Conservation (phyloP, 2,888 invertebrate genomes). For the Lacanobia wlatinum region DNA sequence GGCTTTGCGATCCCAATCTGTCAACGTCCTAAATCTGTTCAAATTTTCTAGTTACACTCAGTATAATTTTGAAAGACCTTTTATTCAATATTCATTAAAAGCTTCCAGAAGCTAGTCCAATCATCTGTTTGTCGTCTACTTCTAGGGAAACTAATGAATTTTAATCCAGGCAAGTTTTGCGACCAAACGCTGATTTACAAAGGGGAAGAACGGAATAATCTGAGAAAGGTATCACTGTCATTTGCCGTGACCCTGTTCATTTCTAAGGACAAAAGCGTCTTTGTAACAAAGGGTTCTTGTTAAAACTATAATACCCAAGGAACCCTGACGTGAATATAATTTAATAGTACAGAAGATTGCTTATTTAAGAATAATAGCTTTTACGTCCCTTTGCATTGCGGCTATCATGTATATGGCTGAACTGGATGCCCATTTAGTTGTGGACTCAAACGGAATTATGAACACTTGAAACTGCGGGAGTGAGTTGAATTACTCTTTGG, state of each 20-base stretch:
- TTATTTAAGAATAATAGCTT: constrained; percentile 53
- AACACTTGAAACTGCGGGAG: constrained; percentile 43
- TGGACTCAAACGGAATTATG: constrained; percentile 47
- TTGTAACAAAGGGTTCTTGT: constrained; percentile 54
- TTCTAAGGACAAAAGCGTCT: constrained; percentile 51
- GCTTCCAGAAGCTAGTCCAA: constrained; percentile 1
- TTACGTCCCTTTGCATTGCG: constrained; percentile 27
- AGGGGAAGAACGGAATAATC: constrained; percentile 45
- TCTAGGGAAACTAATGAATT: constrained; percentile 41
- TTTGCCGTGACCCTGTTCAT: constrained; percentile 47
- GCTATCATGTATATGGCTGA: constrained; percentile 38
- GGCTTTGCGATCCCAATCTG: constrained; percentile 4
- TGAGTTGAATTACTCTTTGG: constrained; percentile 47
- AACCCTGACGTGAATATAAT: constrained; percentile 51
- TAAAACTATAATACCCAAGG: constrained; percentile 56
- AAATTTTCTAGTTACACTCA: background rate
- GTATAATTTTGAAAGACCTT: constrained; percentile 26
- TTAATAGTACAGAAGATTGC: constrained; percentile 41
- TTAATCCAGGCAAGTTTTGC: constrained; percentile 51
- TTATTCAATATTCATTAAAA: constrained; percentile 49
- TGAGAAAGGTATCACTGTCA: constrained; percentile 51
- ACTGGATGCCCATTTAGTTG: constrained; percentile 28
- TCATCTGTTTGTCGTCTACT: constrained; percentile 30
- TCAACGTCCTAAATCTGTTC: constrained; percentile 25
- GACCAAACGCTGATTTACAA: constrained; percentile 53